Evolutionary conservation across 2,113 vertebrate genomes (phyloP).

Genomic region (Rallus limicola): DNA sequence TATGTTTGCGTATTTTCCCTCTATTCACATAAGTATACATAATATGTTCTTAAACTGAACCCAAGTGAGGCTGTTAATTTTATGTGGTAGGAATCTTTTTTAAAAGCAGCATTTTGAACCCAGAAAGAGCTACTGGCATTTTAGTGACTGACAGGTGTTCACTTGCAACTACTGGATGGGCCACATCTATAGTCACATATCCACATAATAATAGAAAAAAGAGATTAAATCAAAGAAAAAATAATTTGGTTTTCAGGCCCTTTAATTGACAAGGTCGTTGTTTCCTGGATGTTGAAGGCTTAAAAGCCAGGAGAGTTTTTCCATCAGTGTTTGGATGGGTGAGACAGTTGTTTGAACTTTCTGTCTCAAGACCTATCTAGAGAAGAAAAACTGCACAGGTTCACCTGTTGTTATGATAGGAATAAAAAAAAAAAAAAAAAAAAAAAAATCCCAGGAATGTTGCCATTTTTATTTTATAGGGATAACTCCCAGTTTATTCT

Average conservation of each 20-base stretch:
- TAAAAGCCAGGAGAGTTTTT: neutral
- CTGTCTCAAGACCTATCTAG: neutral
- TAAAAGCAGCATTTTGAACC: neutral
- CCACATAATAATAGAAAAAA: neutral
- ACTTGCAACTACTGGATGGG: neutral
- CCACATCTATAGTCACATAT: neutral
- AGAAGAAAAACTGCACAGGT: neutral
- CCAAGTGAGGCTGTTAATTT: neutral
- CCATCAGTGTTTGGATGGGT: neutral
- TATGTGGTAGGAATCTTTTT: neutral
- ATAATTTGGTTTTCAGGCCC: neutral
- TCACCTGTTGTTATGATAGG: neutral
- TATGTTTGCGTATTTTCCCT: neutral
- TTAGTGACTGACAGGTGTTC: neutral
- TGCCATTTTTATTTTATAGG: neutral
- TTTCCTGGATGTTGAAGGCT: neutral
- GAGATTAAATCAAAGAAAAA: neutral
- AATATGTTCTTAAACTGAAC: neutral
- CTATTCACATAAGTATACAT: neutral
- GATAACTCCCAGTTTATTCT: neutral
- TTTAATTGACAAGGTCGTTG: neutral
- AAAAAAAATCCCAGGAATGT: neutral
- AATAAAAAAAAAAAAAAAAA: neutral
- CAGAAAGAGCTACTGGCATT: neutral
- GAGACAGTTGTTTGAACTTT: neutral